A percentile compares a stretch with the other conserved stretches of the same genome.
phyloP scores from a whole-genome alignment of 2,888 invertebrate genomes.

The Eupithecia vulgata region DNA sequence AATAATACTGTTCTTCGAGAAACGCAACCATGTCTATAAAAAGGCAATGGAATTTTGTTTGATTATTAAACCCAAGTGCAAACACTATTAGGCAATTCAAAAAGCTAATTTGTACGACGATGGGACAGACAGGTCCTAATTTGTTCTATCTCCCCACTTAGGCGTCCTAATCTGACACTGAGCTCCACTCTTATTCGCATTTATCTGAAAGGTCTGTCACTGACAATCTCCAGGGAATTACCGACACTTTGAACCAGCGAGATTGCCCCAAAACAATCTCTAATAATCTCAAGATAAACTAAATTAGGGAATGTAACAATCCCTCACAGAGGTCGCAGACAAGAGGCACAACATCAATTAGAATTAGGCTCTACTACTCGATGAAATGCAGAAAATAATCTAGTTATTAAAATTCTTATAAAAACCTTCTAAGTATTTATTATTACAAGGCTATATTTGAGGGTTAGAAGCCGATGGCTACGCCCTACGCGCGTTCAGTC shows the following conservation, averaged over 20 bases:
- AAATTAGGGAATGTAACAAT: constrained; percentile 32
- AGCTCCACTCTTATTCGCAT: constrained; percentile 11
- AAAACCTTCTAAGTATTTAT: constrained; percentile 1
- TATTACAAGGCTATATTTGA: not conserved
- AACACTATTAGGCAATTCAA: not conserved
- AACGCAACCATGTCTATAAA: not conserved
- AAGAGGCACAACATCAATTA: not conserved
- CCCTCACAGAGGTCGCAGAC: constrained; percentile 30
- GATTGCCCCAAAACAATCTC: constrained; percentile 24
- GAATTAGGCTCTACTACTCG: not conserved
- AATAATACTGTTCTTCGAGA: not conserved
- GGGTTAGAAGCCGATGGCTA: not conserved
- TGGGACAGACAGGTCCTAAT: not conserved
- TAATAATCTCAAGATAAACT: constrained; percentile 23
- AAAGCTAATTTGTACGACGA: constrained; percentile 8
- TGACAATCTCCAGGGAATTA: constrained; percentile 21
- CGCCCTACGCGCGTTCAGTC: not conserved
- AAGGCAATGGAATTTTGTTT: not conserved
- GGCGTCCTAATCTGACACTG: constrained; percentile 13
- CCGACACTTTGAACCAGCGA: constrained; percentile 10
- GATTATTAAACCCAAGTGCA: not conserved
- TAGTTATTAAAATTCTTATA: not conserved
- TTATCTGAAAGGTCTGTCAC: constrained; percentile 19
- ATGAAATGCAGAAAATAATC: not conserved
- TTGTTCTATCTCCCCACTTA: constrained; percentile 3